Evolutionary conservation across 2,113 vertebrate species (phyloP), one percentile per base, ranked within the genome.

Genomic region (Tachysurus fulvidraco): DNA sequence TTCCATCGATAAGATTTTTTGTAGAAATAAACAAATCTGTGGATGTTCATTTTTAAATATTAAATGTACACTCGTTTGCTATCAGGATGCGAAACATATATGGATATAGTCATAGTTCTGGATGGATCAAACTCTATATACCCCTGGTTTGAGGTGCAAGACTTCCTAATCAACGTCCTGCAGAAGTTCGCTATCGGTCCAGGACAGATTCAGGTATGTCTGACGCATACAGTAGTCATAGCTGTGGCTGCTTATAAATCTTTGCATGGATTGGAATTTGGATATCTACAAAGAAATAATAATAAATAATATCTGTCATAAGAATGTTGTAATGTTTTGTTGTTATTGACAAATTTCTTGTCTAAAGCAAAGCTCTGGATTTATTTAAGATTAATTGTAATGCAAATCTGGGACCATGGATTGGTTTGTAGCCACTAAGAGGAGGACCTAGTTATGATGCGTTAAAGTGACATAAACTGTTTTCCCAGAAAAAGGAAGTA

Each of bases 41-140:
- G 25, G n/a, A 30, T 57, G 16, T 57, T 50, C 0, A 13, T 36
- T 57, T 52, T 81, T 7, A 52, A 19, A 65, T 19, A n/a, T 25
- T 54, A 5, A 36, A 17, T 81, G 54, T 80, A 28, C 17, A 41
- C 67, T 50, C 55, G 46, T 78, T 14, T 62, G 88, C 86, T 85
- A 50, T 0, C 91, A 99, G 98, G 97, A 65, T 99, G 98, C 93
- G 98, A 98, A 93, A 99, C 97, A 0, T 98, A 98, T 93, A 99
- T 98, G 97, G 98, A 99, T 91, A 99, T 99, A 11, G 92, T 99
- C 87, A 99, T 99, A 0, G 98, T 98, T 16, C 93, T 99, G 93
- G 98, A 99, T 0, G 98, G 98, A 10, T 99, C 98, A 81, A 99
- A 99, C 93, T 99, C 98, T 92, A 99, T 99, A 73, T 99, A 99